phyloP scores from a whole-genome alignment of 1,140 invertebrate genomes.

The Cyclargus thomasi region DNA sequence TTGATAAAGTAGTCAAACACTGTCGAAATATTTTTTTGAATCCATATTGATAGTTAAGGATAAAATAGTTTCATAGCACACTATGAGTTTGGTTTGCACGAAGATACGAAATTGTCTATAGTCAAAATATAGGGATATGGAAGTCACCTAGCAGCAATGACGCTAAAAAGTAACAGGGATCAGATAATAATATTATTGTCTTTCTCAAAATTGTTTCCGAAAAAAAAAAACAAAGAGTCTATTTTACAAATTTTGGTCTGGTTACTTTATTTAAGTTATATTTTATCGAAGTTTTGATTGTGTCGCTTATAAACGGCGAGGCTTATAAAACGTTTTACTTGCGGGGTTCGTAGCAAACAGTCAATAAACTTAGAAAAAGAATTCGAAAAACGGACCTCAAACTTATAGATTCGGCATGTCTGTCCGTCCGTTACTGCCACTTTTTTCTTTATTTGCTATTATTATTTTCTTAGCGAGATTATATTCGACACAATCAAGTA shows the following conservation, averaged over 20 bases:
- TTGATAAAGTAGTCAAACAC: too few relatives aligned
- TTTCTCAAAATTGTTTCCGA: neutral
- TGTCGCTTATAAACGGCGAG: neutral
- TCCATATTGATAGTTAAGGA: neutral
- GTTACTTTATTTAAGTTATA: neutral
- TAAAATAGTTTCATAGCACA: neutral
- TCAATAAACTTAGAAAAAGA: too few relatives aligned
- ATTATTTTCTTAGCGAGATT: neutral
- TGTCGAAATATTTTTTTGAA: too few relatives aligned
- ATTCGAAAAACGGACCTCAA: too few relatives aligned
- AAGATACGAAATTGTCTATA: neutral
- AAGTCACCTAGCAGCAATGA: slow-evolving; percentile 8
- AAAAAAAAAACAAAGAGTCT: neutral
- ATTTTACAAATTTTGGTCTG: slow-evolving; percentile 11
- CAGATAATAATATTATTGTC: neutral
- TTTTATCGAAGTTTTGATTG: neutral
- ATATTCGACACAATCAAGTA: neutral
- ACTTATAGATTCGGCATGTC: too few relatives aligned
- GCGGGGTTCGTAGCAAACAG: too few relatives aligned
- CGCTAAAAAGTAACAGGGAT: slow-evolving; percentile 7
- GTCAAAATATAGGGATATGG: neutral
- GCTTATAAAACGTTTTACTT: neutral
- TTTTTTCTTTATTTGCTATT: neutral
- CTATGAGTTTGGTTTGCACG: neutral
- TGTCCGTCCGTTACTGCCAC: too few relatives aligned